Evolutionary conservation across 1,140 invertebrate genomes (phyloP).

Genomic region (Vanessa atalanta): DNA sequence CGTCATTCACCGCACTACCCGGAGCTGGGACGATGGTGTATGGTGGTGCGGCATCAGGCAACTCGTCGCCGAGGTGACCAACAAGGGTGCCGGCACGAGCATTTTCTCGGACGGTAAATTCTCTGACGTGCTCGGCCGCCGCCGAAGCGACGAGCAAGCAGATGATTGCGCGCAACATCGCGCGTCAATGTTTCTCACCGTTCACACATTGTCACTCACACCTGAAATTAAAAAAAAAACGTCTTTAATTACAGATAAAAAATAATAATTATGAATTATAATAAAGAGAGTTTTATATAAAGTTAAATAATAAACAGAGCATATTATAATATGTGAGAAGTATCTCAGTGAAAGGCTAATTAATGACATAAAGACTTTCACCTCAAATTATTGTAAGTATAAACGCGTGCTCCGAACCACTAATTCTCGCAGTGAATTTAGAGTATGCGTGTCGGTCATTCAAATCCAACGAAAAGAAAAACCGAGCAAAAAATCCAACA

Average conservation of each 20-base stretch:
- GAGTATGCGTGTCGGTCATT: constrained; percentile 15
- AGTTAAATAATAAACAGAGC: constrained; percentile 13
- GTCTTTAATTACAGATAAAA: neutral
- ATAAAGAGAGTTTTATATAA: constrained; percentile 1
- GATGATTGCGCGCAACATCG: constrained; percentile 66
- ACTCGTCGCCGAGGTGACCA: constrained; percentile 90
- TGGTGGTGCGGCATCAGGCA: constrained; percentile 86
- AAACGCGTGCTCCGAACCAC: constrained; percentile 12
- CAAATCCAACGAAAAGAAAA: neutral
- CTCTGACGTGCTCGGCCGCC: constrained; percentile 85
- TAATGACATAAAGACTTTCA: constrained; percentile 13
- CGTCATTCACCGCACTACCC: constrained; percentile 92
- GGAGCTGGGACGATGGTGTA: constrained; percentile 94
- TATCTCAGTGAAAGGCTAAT: constrained; percentile 11
- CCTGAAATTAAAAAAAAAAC: constrained; percentile 54
- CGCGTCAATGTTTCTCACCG: constrained; percentile 65
- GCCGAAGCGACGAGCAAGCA: constrained; percentile 58
- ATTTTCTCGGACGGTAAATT: constrained; percentile 93
- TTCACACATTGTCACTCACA: constrained; percentile 72
- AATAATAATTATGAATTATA: neutral
- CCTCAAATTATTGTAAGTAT: constrained; percentile 14
- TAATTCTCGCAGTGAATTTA: neutral
- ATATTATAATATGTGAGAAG: constrained; percentile 11
- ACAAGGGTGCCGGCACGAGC: constrained; percentile 92
- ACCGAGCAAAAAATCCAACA: neutral